Percentiles rank a stretch among this genome's conserved stretches.
phyloP scores from a whole-genome alignment of 2,888 invertebrate genomes.

The Coelinius sp. region DNA sequence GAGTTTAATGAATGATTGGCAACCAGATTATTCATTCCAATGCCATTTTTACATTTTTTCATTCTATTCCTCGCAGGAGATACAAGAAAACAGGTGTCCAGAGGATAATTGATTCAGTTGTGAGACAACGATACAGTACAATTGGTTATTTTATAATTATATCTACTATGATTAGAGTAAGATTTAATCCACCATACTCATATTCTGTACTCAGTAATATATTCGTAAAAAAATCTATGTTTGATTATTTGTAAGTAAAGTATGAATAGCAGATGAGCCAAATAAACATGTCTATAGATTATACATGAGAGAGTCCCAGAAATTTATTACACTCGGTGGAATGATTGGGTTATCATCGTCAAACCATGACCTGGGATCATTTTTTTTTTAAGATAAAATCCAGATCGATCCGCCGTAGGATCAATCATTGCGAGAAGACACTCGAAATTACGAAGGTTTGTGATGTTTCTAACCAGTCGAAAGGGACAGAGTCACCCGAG shows the following conservation, averaged over 20 bases:
- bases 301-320: background rate
- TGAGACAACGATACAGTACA: background rate
- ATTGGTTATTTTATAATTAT: background rate
- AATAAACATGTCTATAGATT: too few relatives aligned
- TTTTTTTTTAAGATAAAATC: background rate
- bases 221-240: too few relatives aligned
- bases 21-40: background rate
- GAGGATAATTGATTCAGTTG: constrained; percentile 63
- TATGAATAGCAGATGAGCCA: too few relatives aligned
- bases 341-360: background rate
- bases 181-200: background rate
- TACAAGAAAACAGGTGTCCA: constrained; percentile 65
- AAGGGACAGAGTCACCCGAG: too few relatives aligned
- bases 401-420: background rate
- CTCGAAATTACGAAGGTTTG: background rate
- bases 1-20: constrained; percentile 53
- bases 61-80: constrained; percentile 55
- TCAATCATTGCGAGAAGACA: background rate
- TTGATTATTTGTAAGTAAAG: too few relatives aligned
- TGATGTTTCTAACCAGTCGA: too few relatives aligned
- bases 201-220: background rate
- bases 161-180: background rate
- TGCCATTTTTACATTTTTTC: constrained; percentile 9
- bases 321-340: background rate
- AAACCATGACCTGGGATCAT: background rate